Conservation (phyloP, 1,140 invertebrate genomes). For the Drosophila kohkoa region DNA sequence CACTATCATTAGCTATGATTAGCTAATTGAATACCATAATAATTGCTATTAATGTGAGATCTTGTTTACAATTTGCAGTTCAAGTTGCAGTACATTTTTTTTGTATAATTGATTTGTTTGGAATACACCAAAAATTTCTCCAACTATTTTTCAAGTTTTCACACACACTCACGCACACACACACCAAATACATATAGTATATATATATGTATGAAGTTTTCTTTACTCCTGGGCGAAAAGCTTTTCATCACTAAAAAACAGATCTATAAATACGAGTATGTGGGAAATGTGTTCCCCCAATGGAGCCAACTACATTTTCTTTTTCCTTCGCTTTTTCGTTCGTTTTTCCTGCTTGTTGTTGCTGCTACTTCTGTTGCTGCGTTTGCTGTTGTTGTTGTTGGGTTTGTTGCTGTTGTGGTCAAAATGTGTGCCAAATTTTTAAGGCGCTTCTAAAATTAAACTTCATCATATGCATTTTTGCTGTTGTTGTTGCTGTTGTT, state of each 20-base stretch:
- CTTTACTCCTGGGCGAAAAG: conserved; percentile 23
- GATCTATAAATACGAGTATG: conserved; percentile 69
- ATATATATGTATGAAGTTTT: conserved; percentile 1
- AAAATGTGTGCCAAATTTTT: conserved; percentile 68
- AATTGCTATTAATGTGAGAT: conserved; percentile 30
- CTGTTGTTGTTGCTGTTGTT: conserved; percentile 6
- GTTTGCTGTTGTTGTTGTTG: background rate
- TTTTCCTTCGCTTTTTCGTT: conserved; percentile 19
- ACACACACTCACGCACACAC: conserved; percentile 6
- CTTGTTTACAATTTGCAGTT: conserved; percentile 36
- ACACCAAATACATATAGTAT: background rate
- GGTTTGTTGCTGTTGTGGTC: conserved; percentile 46
- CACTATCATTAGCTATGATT: conserved; percentile 23
- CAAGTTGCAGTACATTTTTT: background rate
- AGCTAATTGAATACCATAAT: conserved; percentile 30
- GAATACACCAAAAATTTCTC: background rate
- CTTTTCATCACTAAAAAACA: conserved; percentile 62
- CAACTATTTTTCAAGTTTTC: conserved; percentile 6
- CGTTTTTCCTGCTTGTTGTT: conserved; percentile 14
- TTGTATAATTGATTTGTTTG: background rate
- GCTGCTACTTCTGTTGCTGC: too few species aligned
- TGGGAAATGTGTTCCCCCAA: conserved; percentile 57
- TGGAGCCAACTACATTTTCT: conserved; percentile 63
- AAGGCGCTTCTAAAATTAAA: conserved; percentile 67
- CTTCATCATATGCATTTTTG: conserved; percentile 50